Conservation (phyloP, 2,888 invertebrate species). For the Spilosoma lubricipeda region DNA sequence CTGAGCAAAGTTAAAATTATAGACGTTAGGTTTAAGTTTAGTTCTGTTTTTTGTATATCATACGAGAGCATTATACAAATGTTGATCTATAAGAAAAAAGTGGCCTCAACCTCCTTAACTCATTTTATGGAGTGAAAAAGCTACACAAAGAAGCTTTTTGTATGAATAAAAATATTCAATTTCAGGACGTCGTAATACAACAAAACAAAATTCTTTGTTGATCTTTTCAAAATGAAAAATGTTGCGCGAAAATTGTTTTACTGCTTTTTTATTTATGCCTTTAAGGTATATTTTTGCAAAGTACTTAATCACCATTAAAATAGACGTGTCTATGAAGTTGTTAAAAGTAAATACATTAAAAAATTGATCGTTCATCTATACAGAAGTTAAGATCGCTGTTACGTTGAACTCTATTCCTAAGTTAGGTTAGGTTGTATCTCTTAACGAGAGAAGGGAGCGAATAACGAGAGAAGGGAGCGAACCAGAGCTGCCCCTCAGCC, state of each 20-base stretch:
- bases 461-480: too few species aligned
- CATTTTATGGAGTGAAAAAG: conserved; percentile 7
- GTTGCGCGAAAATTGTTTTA: neutral
- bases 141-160: conserved; percentile 11
- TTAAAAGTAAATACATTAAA: neutral
- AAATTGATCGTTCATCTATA: neutral
- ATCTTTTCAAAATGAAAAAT: neutral
- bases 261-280: conserved; percentile 1
- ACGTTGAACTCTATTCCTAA: neutral
- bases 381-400: neutral
- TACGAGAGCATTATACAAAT: neutral
- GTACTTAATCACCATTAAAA: neutral
- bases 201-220: conserved; percentile 11
- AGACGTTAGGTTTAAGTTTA: neutral
- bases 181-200: conserved; percentile 6
- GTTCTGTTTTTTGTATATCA: neutral
- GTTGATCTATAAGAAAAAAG: neutral
- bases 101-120: neutral
- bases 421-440: too few species aligned
- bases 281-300: neutral
- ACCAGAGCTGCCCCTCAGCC: too few species aligned
- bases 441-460: too few species aligned
- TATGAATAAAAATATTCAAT: conserved; percentile 17
- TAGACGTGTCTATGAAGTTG: neutral
- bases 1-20: neutral